Evolutionary conservation across 2,888 invertebrate genomes (phyloP).

Genomic region (Caprella mutica): DNA sequence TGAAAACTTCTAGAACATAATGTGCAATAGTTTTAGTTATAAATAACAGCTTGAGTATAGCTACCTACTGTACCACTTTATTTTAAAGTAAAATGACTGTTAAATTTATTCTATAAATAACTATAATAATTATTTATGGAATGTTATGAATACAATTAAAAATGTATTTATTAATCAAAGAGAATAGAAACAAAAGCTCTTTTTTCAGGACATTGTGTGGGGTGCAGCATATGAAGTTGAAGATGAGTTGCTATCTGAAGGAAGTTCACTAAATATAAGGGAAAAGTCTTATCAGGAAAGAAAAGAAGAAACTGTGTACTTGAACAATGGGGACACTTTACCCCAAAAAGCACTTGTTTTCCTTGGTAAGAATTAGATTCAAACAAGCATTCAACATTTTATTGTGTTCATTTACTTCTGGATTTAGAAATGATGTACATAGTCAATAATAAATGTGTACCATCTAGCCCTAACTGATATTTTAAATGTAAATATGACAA

Average conservation of each 20-base stretch:
- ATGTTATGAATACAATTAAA: slow-evolving; percentile 6
- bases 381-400: no score
- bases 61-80: neutral
- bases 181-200: neutral
- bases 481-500: no score
- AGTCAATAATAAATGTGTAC: no score
- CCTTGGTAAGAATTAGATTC: no score
- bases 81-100: neutral
- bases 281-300: slow-evolving; percentile 21
- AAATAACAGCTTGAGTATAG: neutral
- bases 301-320: slow-evolving; percentile 10
- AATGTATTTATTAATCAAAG: neutral
- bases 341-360: no score
- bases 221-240: slow-evolving; percentile 25
- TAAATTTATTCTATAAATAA: neutral
- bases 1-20: neutral
- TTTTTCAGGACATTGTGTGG: slow-evolving; percentile 26
- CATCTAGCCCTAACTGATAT: no score
- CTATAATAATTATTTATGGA: slow-evolving; percentile 28
- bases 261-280: slow-evolving; percentile 16
- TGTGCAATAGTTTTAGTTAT: neutral
- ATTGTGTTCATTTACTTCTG: no score
- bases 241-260: slow-evolving; percentile 4
- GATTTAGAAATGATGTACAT: no score
- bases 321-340: slow-evolving; percentile 1